Base-by-base conservation (phyloP, 2,113 vertebrate genomes). In the Corythaeola cristata region DNA sequence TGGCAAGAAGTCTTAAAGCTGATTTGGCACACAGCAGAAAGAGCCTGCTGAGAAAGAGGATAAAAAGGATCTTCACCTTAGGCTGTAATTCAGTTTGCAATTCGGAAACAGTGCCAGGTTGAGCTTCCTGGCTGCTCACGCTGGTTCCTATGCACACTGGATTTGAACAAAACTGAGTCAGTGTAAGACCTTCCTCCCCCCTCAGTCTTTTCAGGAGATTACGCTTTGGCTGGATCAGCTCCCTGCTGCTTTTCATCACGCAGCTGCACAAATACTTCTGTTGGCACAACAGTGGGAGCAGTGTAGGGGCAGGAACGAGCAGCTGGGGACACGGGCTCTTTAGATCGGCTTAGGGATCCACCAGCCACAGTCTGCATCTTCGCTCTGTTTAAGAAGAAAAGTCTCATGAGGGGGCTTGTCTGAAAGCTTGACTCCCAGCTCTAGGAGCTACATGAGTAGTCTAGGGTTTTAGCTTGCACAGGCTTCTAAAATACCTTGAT, bases 221-320 rank as follows among this genome's bases (percentile, higher is more conserved):
- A 64, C 66, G 89, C 69, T 94, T 84, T 59, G 58, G 49, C 91
- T 95, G 89, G 83, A 93, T 96, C 86, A 63, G 50, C 95, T 96
- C 76, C 94, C 76, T 77, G 86, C 76, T 94, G 87, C 81, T 94
- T 95, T 96, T 97, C 87, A 72, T 91, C 53, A 32, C 2, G 8
- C 87, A 96, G 95, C 91, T 97, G 93, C 81, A 69, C 66, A 94
- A 96, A 93, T 82, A 64, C 56, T 91, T 94, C 76, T 85, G 80
- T 94, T 94, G 93, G 87, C 81, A 78, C 87, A 92, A 81, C 89
- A 85, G 69, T 76, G 58, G 64, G 80, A 96, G 45, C 84, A 89
- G 56, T 49, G 69, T 75, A 94, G 89, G 94, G 86, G 52, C 76
- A 90, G 60, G 52, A 89, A 82, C 64, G 91, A 95, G 93, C 87